Conservation (phyloP, 2,888 invertebrate genomes). For the Plutella xylostella region DNA sequence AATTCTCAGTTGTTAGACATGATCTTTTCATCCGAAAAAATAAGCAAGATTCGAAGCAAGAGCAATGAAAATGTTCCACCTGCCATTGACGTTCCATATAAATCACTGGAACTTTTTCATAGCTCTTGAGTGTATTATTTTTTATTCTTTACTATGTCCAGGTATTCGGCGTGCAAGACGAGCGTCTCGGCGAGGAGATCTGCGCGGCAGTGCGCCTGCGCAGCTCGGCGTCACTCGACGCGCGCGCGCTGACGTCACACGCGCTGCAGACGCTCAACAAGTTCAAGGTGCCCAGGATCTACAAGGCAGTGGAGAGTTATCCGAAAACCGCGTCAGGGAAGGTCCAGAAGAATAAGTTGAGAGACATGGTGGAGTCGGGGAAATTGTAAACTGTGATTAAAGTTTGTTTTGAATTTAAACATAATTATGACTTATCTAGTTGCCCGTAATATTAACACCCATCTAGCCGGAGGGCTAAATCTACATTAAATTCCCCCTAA, state of each 20-base stretch:
- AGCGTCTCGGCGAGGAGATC: slow-evolving; percentile 76
- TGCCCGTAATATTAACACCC: too few species aligned
- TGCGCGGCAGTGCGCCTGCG: slow-evolving; percentile 68
- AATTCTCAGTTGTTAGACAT: too few species aligned
- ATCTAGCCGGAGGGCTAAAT: too few species aligned
- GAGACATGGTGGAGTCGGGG: slow-evolving; percentile 30
- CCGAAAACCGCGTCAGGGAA: slow-evolving; percentile 82
- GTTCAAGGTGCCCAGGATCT: slow-evolving; percentile 78
- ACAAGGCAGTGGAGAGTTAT: slow-evolving; percentile 71
- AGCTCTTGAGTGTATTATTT: too few species aligned
- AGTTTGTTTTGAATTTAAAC: too few species aligned
- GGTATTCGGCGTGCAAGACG: slow-evolving; percentile 74
- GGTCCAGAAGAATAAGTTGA: slow-evolving; percentile 72
- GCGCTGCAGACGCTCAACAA: slow-evolving; percentile 74
- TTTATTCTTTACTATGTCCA: slow-evolving; percentile 22
- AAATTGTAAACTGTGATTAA: slow-evolving; percentile 11
- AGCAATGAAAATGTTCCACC: too few species aligned
- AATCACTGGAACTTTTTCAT: too few species aligned
- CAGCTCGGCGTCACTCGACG: slow-evolving; percentile 45
- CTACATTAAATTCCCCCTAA: too few species aligned
- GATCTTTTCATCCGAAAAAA: too few species aligned
- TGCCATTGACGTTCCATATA: too few species aligned
- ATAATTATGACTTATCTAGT: too few species aligned
- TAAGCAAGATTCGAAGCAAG: too few species aligned
- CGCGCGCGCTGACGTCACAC: slow-evolving; percentile 54